Conservation (phyloP, 2,113 vertebrate genomes). For the Pandion haliaetus region DNA sequence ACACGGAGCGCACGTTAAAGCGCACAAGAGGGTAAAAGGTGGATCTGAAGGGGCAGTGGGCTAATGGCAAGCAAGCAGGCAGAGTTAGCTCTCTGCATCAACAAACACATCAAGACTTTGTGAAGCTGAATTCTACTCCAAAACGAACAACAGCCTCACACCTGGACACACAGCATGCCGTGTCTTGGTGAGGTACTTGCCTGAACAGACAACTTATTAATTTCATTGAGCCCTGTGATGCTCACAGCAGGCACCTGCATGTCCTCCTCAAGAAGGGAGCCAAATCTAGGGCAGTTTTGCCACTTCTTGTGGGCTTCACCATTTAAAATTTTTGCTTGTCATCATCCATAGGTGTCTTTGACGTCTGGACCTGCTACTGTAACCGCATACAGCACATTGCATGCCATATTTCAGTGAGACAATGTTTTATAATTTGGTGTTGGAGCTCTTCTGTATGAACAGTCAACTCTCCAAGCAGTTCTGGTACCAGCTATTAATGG, state of each 20-base stretch:
- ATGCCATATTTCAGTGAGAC: fast-evolving
- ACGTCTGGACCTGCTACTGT: fast-evolving
- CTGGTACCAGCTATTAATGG: too few species aligned
- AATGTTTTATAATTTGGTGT: not conserved
- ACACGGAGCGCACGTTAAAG: fast-evolving
- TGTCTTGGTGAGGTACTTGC: not conserved
- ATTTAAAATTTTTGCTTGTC: not conserved
- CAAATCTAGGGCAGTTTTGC: not conserved
- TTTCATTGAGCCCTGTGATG: not conserved
- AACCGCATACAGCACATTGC: fast-evolving
- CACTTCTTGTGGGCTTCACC: not conserved
- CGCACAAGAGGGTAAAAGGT: fast-evolving
- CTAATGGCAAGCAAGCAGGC: not conserved
- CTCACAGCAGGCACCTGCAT: not conserved
- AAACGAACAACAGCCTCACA: not conserved
- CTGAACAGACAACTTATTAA: not conserved
- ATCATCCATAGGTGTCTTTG: not conserved
- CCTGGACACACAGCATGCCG: not conserved
- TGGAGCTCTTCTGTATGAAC: not conserved
- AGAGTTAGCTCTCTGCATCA: not conserved
- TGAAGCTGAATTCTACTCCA: not conserved
- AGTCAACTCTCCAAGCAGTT: not conserved
- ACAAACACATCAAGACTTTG: not conserved
- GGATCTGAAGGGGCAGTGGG: not conserved
- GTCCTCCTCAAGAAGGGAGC: fast-evolving